These are phyloP conservation scores for Sitophilus oryzae DNA, from an alignment of 1,140 invertebrate genomes.

Conservation along the genomic window DNA sequence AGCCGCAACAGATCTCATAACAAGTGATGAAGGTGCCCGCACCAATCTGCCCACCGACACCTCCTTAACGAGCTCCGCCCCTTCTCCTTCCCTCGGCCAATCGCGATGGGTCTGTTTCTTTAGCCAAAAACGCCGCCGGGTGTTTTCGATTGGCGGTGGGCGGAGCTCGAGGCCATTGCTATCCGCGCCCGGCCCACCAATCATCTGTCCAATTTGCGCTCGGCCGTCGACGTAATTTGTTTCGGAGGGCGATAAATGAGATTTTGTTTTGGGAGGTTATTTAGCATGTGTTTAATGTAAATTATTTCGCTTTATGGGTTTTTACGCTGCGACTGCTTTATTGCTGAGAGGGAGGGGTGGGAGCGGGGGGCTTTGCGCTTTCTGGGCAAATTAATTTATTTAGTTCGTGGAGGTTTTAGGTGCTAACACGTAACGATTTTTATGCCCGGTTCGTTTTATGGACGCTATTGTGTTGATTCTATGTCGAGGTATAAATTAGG, in stretches of 20 bases:
- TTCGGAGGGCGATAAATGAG: slow-evolving; percentile 40
- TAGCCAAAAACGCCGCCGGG: slow-evolving; percentile 27
- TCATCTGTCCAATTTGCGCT: slow-evolving; percentile 38
- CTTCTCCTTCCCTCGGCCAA: slow-evolving; percentile 21
- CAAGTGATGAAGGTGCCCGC: slow-evolving; percentile 36
- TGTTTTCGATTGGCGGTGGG: slow-evolving; percentile 28
- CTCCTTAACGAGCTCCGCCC: slow-evolving; percentile 32
- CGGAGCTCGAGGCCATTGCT: slow-evolving; percentile 18
- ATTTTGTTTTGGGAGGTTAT: slow-evolving; percentile 42
- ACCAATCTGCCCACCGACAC: slow-evolving; percentile 30
- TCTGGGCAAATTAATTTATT: slow-evolving; percentile 1
- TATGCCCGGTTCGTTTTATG: no score
- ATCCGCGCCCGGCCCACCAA: slow-evolving; percentile 33
- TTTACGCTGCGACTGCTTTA: slow-evolving; percentile 36
- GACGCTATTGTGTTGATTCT: no score
- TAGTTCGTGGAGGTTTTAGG: background rate
- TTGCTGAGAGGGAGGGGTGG: slow-evolving; percentile 13
- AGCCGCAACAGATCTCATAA: slow-evolving; percentile 38
- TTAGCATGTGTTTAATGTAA: slow-evolving; percentile 44
- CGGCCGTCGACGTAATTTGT: slow-evolving; percentile 39
- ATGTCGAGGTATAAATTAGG: no score
- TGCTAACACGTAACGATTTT: no score
- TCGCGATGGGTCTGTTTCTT: slow-evolving; percentile 27
- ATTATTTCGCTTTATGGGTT: slow-evolving; percentile 41
- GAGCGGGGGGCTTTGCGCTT: background rate